phyloP scores from a whole-genome alignment of 2,888 invertebrate species.

The Trachelus troglodyta region DNA sequence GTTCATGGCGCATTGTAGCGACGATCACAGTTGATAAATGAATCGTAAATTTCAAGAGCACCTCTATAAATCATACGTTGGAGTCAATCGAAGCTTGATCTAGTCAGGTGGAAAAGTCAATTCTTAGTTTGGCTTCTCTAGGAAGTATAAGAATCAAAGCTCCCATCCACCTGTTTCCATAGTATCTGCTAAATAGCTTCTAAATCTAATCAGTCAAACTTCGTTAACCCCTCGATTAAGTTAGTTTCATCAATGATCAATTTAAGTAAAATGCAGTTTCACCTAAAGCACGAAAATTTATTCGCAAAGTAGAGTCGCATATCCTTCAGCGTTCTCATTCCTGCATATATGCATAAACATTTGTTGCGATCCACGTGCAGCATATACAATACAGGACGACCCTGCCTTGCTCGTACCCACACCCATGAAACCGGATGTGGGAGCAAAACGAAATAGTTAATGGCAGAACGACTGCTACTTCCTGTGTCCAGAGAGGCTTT shows the following conservation, averaged over 20 bases:
- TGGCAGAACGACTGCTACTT: slow-evolving; percentile 46
- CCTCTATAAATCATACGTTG: too few relatives aligned
- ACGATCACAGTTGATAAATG: too few relatives aligned
- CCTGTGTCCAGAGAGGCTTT: slow-evolving; percentile 45
- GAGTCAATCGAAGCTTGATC: too few relatives aligned
- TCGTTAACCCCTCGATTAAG: not conserved
- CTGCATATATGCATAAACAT: not conserved
- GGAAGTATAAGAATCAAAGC: too few relatives aligned
- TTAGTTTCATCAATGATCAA: not conserved
- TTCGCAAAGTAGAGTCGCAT: not conserved
- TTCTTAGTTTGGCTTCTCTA: too few relatives aligned
- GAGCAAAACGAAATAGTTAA: slow-evolving; percentile 48
- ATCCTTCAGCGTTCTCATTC: not conserved
- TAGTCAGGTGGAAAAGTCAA: too few relatives aligned
- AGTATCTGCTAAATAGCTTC: too few relatives aligned
- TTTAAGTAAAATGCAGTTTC: not conserved
- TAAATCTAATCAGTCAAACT: not conserved
- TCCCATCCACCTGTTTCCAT: too few relatives aligned
- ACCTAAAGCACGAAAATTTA: not conserved
- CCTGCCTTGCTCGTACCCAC: not conserved
- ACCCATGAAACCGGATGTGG: slow-evolving; percentile 1
- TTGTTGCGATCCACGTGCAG: not conserved
- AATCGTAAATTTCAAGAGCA: too few relatives aligned
- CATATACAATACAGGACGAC: not conserved
- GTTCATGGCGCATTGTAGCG: too few relatives aligned